Evolutionary conservation across 1,140 invertebrate species (phyloP).

Genomic region (Phymastichus coffea): DNA sequence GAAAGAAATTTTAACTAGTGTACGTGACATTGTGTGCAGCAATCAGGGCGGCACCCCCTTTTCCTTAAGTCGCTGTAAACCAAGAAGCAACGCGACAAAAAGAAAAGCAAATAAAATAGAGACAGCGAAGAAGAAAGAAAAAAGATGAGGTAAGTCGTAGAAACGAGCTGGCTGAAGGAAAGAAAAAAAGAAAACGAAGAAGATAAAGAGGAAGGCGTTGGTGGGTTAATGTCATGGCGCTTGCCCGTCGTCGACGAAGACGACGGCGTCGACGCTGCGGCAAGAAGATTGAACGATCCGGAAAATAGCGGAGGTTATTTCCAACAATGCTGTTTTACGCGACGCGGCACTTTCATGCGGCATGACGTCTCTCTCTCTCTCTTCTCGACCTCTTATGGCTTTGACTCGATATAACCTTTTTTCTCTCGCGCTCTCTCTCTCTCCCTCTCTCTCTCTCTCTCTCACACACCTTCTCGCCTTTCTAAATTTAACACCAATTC

Average conservation of each 20-base stretch:
- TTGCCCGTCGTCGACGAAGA: too few relatives aligned
- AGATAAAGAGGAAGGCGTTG: too few relatives aligned
- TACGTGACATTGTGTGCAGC: too few relatives aligned
- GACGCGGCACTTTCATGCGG: neutral
- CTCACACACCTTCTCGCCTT: neutral
- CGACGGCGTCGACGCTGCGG: neutral
- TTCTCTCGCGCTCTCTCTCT: neutral
- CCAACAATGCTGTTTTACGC: conserved; percentile 9
- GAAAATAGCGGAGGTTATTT: conserved; percentile 19
- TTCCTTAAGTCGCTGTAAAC: too few relatives aligned
- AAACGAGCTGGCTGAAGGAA: too few relatives aligned
- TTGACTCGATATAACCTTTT: conserved; percentile 16
- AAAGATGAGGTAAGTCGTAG: neutral
- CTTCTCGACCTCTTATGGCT: neutral
- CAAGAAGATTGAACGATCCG: conserved; percentile 16
- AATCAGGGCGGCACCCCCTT: too few relatives aligned
- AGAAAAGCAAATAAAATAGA: neutral
- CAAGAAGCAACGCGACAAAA: neutral
- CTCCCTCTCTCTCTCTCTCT: neutral
- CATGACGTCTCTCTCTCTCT: neutral
- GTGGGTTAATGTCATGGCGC: conserved; percentile 4
- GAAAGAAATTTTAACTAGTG: too few relatives aligned
- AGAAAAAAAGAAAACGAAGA: too few relatives aligned
- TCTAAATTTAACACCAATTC: neutral
- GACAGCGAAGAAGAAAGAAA: neutral